Conservation (phyloP, 1,140 invertebrate genomes). For the Stegodyphus dumicola region DNA sequence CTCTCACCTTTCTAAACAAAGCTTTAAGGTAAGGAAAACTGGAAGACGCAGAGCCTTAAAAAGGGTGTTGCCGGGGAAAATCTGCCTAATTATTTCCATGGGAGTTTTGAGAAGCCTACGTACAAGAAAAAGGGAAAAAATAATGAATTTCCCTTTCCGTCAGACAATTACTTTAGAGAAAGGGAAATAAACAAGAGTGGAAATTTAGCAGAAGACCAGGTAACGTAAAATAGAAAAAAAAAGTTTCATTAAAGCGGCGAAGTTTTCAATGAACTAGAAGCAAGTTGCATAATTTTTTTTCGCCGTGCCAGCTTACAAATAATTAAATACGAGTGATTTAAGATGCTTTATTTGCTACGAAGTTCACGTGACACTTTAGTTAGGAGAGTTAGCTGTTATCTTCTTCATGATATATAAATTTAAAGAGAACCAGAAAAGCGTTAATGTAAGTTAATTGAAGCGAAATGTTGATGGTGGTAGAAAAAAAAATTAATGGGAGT, state of each 20-base stretch:
- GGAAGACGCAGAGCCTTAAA: constrained; percentile 25
- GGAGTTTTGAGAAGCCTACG: constrained; percentile 15
- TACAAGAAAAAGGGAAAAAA: constrained; percentile 6
- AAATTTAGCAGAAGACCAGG: not conserved
- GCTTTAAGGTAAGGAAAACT: constrained; percentile 16
- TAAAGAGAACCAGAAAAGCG: no score
- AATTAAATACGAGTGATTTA: not conserved
- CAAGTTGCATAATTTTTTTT: not conserved
- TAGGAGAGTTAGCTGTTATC: no score
- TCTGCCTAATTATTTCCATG: constrained; percentile 54
- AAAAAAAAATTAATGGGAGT: no score
- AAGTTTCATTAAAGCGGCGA: not conserved
- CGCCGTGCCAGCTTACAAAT: not conserved
- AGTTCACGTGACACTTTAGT: no score
- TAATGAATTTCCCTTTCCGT: constrained; percentile 17
- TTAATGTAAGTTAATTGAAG: no score
- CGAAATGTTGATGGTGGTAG: no score
- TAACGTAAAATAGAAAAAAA: not conserved
- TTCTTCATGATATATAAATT: no score
- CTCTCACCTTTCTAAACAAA: no score
- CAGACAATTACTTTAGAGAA: constrained; percentile 43
- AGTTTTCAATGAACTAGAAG: not conserved
- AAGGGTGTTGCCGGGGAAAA: constrained; percentile 35
- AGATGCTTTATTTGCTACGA: not conserved
- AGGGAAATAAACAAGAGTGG: not conserved